A percentile compares a stretch with the other conserved stretches of the same genome.
Evolutionary conservation across 2,113 vertebrate genomes (phyloP).

Genomic region (Apus apus): DNA sequence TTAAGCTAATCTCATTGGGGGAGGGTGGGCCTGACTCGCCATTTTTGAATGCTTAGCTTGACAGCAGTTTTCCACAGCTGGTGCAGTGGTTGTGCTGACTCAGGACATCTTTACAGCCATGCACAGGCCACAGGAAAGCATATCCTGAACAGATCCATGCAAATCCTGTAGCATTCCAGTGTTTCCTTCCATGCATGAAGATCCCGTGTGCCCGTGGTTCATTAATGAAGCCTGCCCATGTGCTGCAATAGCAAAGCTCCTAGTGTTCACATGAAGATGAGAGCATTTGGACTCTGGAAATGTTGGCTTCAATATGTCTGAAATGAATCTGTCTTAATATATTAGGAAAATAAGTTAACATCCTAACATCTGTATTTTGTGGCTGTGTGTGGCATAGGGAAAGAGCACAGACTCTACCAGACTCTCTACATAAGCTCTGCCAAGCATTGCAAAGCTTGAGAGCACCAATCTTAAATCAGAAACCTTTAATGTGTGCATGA

Average conservation of each 20-base stretch:
- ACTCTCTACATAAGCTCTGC: neutral
- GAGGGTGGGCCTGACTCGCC: conserved; percentile 13
- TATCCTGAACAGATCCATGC: neutral
- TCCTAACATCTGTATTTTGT: neutral
- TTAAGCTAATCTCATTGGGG: neutral
- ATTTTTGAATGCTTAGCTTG: conserved; percentile 26
- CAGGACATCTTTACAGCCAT: conserved; percentile 9
- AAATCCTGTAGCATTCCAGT: neutral
- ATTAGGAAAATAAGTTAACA: neutral
- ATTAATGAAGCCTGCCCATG: neutral
- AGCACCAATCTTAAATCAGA: neutral
- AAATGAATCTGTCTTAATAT: neutral
- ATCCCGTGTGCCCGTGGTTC: neutral
- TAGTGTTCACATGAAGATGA: neutral
- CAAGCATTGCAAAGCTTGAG: neutral
- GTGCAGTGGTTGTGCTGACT: conserved; percentile 43
- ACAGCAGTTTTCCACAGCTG: neutral
- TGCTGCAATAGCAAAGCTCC: neutral
- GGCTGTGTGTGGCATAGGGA: neutral
- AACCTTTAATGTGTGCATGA: neutral
- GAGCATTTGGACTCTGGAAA: neutral
- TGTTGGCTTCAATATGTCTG: neutral
- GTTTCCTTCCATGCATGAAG: conserved; percentile 19
- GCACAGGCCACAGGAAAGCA: conserved; percentile 15
- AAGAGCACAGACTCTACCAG: neutral